Evolutionary conservation across 2,888 invertebrate species (phyloP).

Genomic region (Chironomus tentans): DNA sequence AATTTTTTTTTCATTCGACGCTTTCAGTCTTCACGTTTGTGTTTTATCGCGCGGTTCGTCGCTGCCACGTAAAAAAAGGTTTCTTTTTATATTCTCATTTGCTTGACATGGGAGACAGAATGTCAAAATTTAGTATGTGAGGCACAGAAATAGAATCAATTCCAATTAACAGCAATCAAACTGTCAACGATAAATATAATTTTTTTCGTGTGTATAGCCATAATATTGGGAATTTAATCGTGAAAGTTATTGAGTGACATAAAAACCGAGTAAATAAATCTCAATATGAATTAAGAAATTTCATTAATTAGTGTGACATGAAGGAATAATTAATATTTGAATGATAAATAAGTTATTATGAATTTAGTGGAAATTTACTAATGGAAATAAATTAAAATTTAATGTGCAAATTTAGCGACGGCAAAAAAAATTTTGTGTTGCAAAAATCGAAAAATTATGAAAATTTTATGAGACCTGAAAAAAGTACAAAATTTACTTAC

Average conservation of each 20-base stretch:
- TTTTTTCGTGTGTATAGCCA: too few species aligned
- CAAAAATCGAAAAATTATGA: not conserved
- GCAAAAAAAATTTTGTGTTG: not conserved
- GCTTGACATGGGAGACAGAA: too few species aligned
- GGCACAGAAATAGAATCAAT: not conserved
- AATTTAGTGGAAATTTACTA: too few species aligned
- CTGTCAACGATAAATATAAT: constrained; percentile 2
- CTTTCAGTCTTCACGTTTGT: constrained; percentile 22
- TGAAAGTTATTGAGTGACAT: not conserved
- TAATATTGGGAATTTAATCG: not conserved
- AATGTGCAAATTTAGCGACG: not conserved
- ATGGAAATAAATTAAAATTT: too few species aligned
- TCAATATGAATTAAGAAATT: not conserved
- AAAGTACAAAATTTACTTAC: not conserved
- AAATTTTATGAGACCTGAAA: not conserved
- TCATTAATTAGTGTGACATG: not conserved
- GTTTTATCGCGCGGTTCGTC: constrained; percentile 18
- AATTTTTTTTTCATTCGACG: not conserved
- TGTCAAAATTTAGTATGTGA: not conserved
- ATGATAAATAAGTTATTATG: not conserved
- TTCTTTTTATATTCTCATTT: not conserved
- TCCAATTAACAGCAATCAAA: constrained; percentile 21
- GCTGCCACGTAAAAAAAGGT: not conserved
- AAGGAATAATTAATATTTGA: not conserved
- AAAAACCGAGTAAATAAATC: not conserved